Base-by-base conservation (phyloP, 2,888 invertebrate species). In the Merodon equestris region DNA sequence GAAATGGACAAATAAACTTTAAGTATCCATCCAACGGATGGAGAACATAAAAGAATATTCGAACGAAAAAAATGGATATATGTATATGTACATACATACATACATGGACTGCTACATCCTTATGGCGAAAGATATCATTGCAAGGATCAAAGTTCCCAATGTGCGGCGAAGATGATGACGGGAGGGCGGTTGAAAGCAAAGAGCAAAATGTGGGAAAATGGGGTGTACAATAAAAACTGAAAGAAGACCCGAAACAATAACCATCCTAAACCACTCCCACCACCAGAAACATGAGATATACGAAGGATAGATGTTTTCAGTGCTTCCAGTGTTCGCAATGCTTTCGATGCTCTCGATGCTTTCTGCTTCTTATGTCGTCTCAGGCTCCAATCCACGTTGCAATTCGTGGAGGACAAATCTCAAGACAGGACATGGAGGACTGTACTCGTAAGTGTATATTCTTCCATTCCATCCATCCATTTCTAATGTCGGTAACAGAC, bases 1-100 rank as follows among this genome's bases (percentile, higher is more conserved):
- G 53, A 63, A 74, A 74, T 79, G 79, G 79, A 79, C 79, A 79
- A 79, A 79, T 79, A 79, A 74, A 79, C 79, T 79, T 79, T 79
- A 79, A 79, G 79, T 79, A 74, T 79, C 74, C 64, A 79, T 79
- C 74, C 19, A 70, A 19, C 56, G 58, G 64, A 70, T 47, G 47
- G 61, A 27, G 27, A 68, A 71, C 50, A 66, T 56, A 73, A 68
- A 68, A 64, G 54, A 79, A 76, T 34, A 13, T 19, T 18, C 19
- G 57, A 54, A 34, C 3, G 40, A 40, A 40, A 40, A 40, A 53
- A 15, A 58, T 9, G 54, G 57, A 56, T 48, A 71, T 50, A 72
- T 27, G 7, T 7, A 27, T 27, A 27, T 7, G 7, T 27, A 27
- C 27, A 2, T 27, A 27, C 7, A 7, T 27, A 27, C 7, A 7